A percentile compares a stretch with the other conserved stretches of the same genome.
Evolutionary conservation across 2,888 invertebrate species (phyloP).

Genomic region (Nymphalis urticae): DNA sequence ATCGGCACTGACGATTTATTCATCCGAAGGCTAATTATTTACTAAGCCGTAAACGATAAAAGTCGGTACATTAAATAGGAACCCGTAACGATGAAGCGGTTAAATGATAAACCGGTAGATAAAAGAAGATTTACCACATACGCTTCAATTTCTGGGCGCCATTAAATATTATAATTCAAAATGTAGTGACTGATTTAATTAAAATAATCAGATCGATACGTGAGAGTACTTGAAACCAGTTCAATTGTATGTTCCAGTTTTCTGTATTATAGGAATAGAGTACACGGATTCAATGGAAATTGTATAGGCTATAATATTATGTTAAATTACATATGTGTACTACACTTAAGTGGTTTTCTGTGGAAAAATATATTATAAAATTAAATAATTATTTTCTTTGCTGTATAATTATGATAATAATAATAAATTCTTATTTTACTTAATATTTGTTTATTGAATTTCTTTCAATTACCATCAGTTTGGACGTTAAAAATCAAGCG

Average conservation of each 20-base stretch:
- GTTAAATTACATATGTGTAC: too few relatives aligned
- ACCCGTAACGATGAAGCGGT: constrained; percentile 23
- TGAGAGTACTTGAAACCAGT: not conserved
- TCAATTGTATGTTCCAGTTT: not conserved
- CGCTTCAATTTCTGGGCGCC: constrained; percentile 23
- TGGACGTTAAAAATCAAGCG: too few relatives aligned
- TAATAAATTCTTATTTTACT: too few relatives aligned
- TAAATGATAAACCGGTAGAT: constrained; percentile 18
- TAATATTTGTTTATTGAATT: too few relatives aligned
- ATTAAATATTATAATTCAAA: constrained; percentile 22
- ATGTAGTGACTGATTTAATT: constrained; percentile 30
- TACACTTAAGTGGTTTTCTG: too few relatives aligned
- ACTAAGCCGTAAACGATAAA: constrained; percentile 27
- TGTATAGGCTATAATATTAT: too few relatives aligned
- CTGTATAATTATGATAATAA: too few relatives aligned
- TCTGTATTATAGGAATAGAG: not conserved
- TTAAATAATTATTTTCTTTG: too few relatives aligned
- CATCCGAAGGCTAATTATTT: constrained; percentile 28
- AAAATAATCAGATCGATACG: constrained; percentile 23
- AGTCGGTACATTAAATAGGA: constrained; percentile 29
- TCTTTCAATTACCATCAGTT: too few relatives aligned
- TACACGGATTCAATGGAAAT: not conserved
- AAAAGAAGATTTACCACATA: constrained; percentile 13
- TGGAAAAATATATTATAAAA: too few relatives aligned
- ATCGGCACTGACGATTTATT: constrained; percentile 19